These are phyloP conservation scores for Diplodus sargus DNA, from an alignment of 2,797 vertebrate species.

Conservation along the genomic window DNA sequence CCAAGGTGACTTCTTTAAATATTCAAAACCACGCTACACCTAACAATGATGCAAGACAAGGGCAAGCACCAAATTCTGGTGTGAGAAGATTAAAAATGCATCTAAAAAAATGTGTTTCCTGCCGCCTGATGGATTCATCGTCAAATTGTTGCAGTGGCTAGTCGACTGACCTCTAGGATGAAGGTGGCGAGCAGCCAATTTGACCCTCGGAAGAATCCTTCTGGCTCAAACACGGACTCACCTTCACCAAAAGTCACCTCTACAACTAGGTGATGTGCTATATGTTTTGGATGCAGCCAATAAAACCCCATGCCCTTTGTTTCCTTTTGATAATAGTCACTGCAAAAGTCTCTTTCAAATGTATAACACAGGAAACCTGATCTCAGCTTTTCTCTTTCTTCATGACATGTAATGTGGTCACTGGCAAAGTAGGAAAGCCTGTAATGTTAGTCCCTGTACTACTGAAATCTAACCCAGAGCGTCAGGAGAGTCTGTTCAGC, in stretches of 20 bases:
- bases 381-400: not conserved
- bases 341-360: not conserved
- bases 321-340: not conserved
- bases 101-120: not conserved
- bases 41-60: not conserved
- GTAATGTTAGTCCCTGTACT: constrained; percentile 18
- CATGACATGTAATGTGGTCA: not conserved
- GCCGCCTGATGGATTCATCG: not conserved
- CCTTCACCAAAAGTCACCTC: constrained; percentile 1
- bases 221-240: not conserved
- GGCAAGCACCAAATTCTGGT: not conserved
- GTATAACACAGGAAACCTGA: not conserved
- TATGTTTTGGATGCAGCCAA: not conserved
- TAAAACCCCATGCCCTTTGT: not conserved
- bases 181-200: not conserved
- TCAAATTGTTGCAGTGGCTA: not conserved
- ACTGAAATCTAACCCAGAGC: constrained; percentile 24
- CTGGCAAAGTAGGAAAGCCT: constrained; percentile 1
- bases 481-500: constrained; percentile 27
- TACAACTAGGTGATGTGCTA: not conserved
- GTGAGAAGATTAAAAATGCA: not conserved
- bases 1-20: not conserved
- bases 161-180: not conserved
- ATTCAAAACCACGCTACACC: not conserved
- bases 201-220: not conserved